phyloP scores from a whole-genome alignment of 2,113 vertebrate species.

The Muntiacus muntjak region DNA sequence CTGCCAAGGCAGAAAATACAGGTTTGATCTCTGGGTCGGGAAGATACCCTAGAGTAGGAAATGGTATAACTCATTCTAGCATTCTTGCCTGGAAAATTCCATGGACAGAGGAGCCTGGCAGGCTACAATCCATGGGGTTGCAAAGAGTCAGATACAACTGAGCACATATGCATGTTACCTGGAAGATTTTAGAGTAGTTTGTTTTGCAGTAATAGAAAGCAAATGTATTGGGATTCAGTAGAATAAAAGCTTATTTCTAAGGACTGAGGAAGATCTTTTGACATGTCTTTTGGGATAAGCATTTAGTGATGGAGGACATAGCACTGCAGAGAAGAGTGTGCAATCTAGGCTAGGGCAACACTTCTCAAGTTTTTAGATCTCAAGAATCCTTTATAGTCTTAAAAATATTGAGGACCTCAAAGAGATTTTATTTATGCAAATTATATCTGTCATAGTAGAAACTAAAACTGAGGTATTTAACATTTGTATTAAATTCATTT shows the following conservation, averaged over 20 bases:
- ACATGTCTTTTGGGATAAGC: neutral
- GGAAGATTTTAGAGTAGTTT: neutral
- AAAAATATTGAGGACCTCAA: neutral
- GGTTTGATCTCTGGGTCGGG: neutral
- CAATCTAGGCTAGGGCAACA: neutral
- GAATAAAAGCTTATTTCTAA: neutral
- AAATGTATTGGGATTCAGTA: neutral
- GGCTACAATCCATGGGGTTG: neutral
- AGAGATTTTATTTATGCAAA: neutral
- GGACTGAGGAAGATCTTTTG: neutral
- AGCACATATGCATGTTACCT: neutral
- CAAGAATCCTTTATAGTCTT: neutral
- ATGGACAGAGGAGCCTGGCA: neutral
- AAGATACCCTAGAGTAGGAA: neutral
- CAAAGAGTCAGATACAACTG: neutral
- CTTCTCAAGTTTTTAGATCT: neutral
- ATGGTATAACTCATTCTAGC: neutral
- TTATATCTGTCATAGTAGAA: neutral
- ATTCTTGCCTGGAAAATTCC: neutral
- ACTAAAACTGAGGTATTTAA: conserved; percentile 1
- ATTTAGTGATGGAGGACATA: neutral
- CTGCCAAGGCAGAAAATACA: neutral
- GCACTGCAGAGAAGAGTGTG: neutral
- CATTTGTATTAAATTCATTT: neutral
- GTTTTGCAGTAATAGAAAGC: neutral